phyloP scores from a whole-genome alignment of 1,140 invertebrate genomes.

The Cyclina sinensis region DNA sequence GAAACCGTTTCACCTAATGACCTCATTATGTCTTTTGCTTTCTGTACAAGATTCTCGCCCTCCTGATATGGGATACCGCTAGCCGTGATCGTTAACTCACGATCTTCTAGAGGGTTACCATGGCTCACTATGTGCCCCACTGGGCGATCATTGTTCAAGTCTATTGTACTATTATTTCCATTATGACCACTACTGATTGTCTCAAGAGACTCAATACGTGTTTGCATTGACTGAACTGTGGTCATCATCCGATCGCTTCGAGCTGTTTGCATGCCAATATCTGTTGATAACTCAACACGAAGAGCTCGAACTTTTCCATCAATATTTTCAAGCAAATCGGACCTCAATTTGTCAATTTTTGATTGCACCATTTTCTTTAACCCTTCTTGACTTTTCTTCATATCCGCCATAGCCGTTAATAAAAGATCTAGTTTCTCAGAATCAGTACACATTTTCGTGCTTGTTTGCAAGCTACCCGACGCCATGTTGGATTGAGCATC shows the following conservation, averaged over 20 bases:
- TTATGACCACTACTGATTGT: not conserved
- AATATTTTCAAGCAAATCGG: not conserved
- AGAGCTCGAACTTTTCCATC: conserved; percentile 7
- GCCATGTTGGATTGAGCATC: no score
- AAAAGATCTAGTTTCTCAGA: no score
- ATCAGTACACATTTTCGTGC: no score
- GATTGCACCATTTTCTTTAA: no score
- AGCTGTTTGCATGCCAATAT: not conserved
- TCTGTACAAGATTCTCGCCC: not conserved
- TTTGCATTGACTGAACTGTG: conserved; percentile 37
- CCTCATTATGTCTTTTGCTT: conserved; percentile 10
- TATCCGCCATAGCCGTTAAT: no score
- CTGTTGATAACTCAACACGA: conserved; percentile 26
- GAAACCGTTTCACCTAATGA: conserved; percentile 15
- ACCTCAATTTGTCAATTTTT: no score
- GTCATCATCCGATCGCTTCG: conserved; percentile 2
- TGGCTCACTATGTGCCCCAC: no score
- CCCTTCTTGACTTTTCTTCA: no score
- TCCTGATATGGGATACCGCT: conserved; percentile 3
- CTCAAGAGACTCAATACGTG: not conserved
- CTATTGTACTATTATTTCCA: not conserved
- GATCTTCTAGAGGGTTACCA: not conserved
- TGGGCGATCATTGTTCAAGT: no score
- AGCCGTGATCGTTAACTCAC: not conserved
- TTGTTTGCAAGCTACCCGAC: no score